Conservation (phyloP, 2,113 vertebrate genomes). For the Alethe diademata region DNA sequence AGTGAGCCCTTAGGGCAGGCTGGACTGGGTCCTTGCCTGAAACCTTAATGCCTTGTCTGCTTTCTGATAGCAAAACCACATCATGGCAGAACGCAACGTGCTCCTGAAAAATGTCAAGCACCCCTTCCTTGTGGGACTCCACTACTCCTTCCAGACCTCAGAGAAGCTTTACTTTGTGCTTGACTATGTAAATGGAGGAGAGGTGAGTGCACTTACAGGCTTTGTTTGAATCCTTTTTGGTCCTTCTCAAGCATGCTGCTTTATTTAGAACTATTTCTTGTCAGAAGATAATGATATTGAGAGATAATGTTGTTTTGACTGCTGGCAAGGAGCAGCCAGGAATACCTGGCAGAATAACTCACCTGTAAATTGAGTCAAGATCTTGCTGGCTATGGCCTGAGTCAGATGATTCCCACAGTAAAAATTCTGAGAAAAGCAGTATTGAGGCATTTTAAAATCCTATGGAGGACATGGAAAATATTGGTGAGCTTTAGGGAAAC, state of each 20-base stretch:
- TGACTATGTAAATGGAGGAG: conserved; percentile 97
- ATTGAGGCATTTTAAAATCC: neutral
- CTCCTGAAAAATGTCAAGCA: conserved; percentile 94
- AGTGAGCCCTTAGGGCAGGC: neutral
- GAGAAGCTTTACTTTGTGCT: conserved; percentile 99
- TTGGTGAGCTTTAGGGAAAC: neutral
- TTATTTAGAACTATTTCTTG: neutral
- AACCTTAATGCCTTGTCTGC: neutral
- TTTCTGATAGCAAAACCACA: conserved; percentile 88
- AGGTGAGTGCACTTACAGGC: conserved; percentile 73
- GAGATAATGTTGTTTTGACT: neutral
- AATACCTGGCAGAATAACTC: neutral
- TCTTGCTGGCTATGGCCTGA: neutral
- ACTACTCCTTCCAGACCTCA: conserved; percentile 95
- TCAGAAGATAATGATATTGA: neutral
- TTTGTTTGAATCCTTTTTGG: neutral
- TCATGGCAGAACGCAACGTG: conserved; percentile 96
- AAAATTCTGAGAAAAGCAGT: neutral
- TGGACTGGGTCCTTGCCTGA: neutral
- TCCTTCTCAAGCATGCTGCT: neutral
- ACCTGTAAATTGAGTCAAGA: neutral
- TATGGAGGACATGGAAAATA: neutral
- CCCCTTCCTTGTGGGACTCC: conserved; percentile 93
- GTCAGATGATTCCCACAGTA: neutral
- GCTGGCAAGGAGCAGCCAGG: neutral